Base-by-base conservation (phyloP, 2,797 vertebrate genomes). In the Manis javanica region DNA sequence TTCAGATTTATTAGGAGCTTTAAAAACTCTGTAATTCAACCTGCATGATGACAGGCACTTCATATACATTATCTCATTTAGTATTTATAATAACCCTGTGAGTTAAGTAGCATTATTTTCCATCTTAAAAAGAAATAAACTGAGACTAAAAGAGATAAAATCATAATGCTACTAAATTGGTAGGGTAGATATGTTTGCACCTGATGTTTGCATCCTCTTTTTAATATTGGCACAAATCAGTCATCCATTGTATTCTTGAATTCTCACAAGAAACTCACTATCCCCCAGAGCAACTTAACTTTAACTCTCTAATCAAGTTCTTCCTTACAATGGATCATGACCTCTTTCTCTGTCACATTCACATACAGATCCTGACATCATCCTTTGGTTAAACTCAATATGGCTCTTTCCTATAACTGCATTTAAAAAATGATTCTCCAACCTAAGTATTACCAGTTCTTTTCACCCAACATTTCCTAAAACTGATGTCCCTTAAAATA, bases 11-110 rank as follows among this genome's bases (percentile, higher is more conserved):
- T 82, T 51, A 90, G 29, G 77, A 7, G 77, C 18, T 46, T 46
- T 86, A 55, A 86, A 93, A 46, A 72, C 64, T 7, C 79, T 31
- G 23, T 84, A 77, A 90, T 71, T 78, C 42, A 85, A 93, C 55
- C 26, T 72, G 34, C 29, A 63, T 8, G 42, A 82, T 29, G 46
- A 81, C 7, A 72, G 10, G 34, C 16, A 79, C 14, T 29, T 64
- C 34, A 63, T 26, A 63, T 37, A 79, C 26, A 63, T 61, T 10
- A 46, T 18, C 31, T 90, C 57, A 87, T 69, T 57, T 63, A 94
- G 14, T 77, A 57, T n/a, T 79, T 91, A 18, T 9, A 86, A 37
- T 37, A 72, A 72, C 66, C 24, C 51, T 59, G 57, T 63, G 24
- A 77, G 72, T 16, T 71, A 63, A 23, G 8, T 74, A 46, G 16